Evolutionary conservation across 2,797 vertebrate genomes (phyloP).

Genomic region (Enteromius afrohamiltoni): DNA sequence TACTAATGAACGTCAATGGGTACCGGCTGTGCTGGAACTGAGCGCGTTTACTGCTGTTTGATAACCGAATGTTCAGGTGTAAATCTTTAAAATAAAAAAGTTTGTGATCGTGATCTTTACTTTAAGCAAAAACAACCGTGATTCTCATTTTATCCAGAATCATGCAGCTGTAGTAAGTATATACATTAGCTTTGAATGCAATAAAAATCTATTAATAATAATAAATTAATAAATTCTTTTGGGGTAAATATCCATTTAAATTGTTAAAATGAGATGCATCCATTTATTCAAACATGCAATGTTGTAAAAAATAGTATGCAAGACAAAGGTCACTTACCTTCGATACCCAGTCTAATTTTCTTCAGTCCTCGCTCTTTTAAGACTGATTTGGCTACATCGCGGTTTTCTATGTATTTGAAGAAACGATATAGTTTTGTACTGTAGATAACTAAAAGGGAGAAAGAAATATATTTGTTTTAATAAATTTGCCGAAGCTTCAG

Average conservation of each 20-base stretch:
- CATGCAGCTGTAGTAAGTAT: too few relatives aligned
- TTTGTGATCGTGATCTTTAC: too few relatives aligned
- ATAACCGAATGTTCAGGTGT: too few relatives aligned
- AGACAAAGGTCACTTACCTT: conserved; percentile 81
- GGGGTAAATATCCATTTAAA: not conserved
- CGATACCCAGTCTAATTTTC: conserved; percentile 97
- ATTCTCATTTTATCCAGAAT: too few relatives aligned
- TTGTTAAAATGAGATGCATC: not conserved
- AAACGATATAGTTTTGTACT: conserved; percentile 99
- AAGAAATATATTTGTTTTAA: conserved; percentile 8
- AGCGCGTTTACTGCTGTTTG: too few relatives aligned
- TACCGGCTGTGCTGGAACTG: too few relatives aligned
- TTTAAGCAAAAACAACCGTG: too few relatives aligned
- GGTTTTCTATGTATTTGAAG: conserved; percentile 99
- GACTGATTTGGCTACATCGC: conserved; percentile 98
- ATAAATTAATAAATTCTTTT: too few relatives aligned
- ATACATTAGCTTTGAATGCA: not conserved
- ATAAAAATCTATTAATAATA: not conserved
- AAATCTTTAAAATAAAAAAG: too few relatives aligned
- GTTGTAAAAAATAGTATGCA: not conserved
- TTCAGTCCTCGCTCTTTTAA: conserved; percentile 97
- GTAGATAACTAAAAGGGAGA: conserved; percentile 90
- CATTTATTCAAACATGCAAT: not conserved
- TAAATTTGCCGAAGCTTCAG: not conserved
- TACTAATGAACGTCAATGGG: too few relatives aligned